These are phyloP conservation scores for Anorthoa munda DNA, from an alignment of 2,888 invertebrate genomes.

Conservation along the genomic window DNA sequence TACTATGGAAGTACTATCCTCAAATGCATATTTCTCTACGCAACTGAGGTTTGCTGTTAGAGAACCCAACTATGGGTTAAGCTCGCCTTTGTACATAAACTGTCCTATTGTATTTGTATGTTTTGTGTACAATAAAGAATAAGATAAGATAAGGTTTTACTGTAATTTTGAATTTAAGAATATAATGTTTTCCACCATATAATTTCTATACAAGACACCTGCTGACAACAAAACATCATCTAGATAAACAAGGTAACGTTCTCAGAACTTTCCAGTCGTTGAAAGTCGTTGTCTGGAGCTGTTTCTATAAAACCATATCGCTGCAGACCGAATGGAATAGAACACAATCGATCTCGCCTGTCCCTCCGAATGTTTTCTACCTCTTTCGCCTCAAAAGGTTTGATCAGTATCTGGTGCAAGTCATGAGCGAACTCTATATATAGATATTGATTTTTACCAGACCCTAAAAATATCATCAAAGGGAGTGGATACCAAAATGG, in stretches of 20 bases:
- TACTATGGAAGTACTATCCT: too few relatives aligned
- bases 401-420: conserved; percentile 55
- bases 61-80: too few relatives aligned
- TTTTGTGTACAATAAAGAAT: too few relatives aligned
- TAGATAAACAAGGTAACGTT: background rate
- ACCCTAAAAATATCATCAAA: conserved; percentile 44
- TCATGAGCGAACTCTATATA: conserved; percentile 32
- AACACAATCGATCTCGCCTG: conserved; percentile 61
- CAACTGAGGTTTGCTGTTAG: too few relatives aligned
- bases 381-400: conserved; percentile 63
- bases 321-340: conserved; percentile 37
- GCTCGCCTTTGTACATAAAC: too few relatives aligned
- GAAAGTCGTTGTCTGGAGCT: background rate
- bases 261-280: background rate
- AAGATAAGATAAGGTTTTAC: too few relatives aligned
- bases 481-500: background rate
- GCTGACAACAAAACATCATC: conserved; percentile 1
- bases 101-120: too few relatives aligned
- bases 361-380: conserved; percentile 63
- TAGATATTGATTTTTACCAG: conserved; percentile 37
- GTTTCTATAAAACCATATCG: conserved; percentile 20
- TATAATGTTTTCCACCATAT: background rate
- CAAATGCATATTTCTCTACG: too few relatives aligned
- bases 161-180: background rate
- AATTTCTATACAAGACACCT: background rate